Evolutionary conservation across 2,888 invertebrate species (phyloP), one percentile per base, ranked within the genome.

Genomic region (Drosophila fungiperda): DNA sequence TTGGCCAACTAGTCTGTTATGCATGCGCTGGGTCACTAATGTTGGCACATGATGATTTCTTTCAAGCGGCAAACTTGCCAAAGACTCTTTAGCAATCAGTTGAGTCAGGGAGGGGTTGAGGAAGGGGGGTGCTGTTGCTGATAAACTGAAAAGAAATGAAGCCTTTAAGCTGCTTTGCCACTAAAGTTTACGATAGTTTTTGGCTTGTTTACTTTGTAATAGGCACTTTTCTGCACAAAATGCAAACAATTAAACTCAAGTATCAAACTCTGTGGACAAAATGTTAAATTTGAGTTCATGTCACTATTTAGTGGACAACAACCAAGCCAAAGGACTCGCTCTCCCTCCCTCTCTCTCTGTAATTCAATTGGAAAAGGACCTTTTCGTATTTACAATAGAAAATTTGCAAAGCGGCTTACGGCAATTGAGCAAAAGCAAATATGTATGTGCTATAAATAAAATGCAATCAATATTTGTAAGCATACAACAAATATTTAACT

Each of bases 41-140:
- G 78, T 78, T 78, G 71, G 75, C 75, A 78, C 71, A 78, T 75
- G 68, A 78, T 75, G 78, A 78, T 78, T 78, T 78, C 68, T 62
- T 59, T 66, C 58, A 54, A 53, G 60, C 64, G 62, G 64, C 74
- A 70, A 70, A 78, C 78, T 78, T 78, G 78, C 54, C 61, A 65
- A 53, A 66, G 66, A 68, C 72, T 76, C 61, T 64, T 64, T 62
- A 61, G 71, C 71, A 76, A 76, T 76, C 76, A 72, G 65, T 49
- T 11, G 49, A 54, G 42, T 8, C 35, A 57, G 33, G 7, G 53
- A 3, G 33, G 9, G 26, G n/a, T n/a, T 0, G 2, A 12, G n/a
- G n/a, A 12, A 35, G 55, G 45, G 20, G 12, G n/a, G 7, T 68
- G 71, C 62, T 75, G 74, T 17, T 17, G 38, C 9, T 45, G 45